Conservation (phyloP, 2,888 invertebrate genomes). For the Noctua fimbriata region DNA sequence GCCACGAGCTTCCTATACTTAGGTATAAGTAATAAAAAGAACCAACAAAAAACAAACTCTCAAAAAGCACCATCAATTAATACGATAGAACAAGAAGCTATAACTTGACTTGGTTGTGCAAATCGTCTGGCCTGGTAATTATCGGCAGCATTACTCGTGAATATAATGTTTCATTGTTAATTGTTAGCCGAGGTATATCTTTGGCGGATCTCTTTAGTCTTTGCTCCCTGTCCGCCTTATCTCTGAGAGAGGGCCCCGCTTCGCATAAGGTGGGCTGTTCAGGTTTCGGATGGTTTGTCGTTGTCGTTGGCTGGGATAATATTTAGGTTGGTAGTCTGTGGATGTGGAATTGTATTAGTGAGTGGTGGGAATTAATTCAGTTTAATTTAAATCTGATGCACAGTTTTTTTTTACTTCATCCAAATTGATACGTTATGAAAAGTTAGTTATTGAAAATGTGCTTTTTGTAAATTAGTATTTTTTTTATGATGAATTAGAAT, state of each 20-base stretch:
- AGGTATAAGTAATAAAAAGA: not conserved
- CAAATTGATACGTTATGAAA: not conserved
- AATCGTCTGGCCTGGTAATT: constrained; percentile 85
- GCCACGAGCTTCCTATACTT: too few relatives aligned
- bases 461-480: not conserved
- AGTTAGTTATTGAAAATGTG: not conserved
- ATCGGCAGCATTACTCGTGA: constrained; percentile 84
- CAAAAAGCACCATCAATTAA: constrained; percentile 65
- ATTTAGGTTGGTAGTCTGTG: not conserved
- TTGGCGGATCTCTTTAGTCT: constrained; percentile 85
- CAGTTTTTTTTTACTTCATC: not conserved
- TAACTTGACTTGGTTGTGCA: constrained; percentile 79
- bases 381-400: not conserved
- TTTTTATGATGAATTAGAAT: not conserved
- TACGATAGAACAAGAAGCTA: constrained; percentile 75
- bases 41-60: constrained; percentile 34
- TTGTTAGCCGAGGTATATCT: constrained; percentile 86
- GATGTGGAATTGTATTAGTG: not conserved
- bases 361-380: not conserved
- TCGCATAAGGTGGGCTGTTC: constrained; percentile 71
- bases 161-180: constrained; percentile 91
- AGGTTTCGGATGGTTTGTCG: constrained; percentile 54
- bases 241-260: constrained; percentile 76
- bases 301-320: constrained; percentile 13
- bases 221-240: constrained; percentile 85